A percentile compares a stretch with the other conserved stretches of the same genome.
Conservation (phyloP, 2,888 invertebrate genomes). For the Agrilus cyanescens region DNA sequence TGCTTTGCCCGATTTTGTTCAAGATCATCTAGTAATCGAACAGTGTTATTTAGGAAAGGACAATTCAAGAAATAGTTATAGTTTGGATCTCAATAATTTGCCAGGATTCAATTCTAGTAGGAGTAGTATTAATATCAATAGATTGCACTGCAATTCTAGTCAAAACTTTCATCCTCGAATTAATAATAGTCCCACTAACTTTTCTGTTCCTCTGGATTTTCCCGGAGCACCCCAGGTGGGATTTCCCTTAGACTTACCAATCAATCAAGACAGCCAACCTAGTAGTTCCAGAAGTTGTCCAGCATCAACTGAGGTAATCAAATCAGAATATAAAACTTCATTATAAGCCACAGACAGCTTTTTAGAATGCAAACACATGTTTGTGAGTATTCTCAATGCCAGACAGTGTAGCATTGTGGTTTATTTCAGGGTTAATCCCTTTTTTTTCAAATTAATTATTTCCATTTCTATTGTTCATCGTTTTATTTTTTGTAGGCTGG, state of each 20-base stretch:
- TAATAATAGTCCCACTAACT: constrained; percentile 15
- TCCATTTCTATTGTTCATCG: too few relatives aligned
- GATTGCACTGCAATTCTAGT: constrained; percentile 19
- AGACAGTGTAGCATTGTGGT: too few relatives aligned
- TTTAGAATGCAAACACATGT: too few relatives aligned
- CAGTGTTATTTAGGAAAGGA: constrained; percentile 53
- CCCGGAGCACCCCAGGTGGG: constrained; percentile 27
- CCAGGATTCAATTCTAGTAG: constrained; percentile 53
- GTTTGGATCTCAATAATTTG: constrained; percentile 51
- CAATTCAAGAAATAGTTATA: constrained; percentile 36
- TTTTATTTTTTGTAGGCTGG: constrained; percentile 29
- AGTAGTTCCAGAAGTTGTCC: constrained; percentile 21
- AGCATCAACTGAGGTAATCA: constrained; percentile 17
- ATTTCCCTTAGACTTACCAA: constrained; percentile 34
- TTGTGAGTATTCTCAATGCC: too few relatives aligned
- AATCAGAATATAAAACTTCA: constrained; percentile 1
- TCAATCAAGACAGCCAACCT: constrained; percentile 16
- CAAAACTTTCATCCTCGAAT: constrained; percentile 15
- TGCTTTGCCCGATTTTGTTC: constrained; percentile 76
- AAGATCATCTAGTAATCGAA: constrained; percentile 76
- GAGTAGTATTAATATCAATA: constrained; percentile 14
- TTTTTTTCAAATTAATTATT: too few relatives aligned
- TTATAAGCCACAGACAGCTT: too few relatives aligned
- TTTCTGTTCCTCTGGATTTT: constrained; percentile 28
- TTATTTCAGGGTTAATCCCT: too few relatives aligned